Evolutionary conservation across 64 coral and sea anemone species (phyloP).

Genomic region (Acropora yongei): DNA sequence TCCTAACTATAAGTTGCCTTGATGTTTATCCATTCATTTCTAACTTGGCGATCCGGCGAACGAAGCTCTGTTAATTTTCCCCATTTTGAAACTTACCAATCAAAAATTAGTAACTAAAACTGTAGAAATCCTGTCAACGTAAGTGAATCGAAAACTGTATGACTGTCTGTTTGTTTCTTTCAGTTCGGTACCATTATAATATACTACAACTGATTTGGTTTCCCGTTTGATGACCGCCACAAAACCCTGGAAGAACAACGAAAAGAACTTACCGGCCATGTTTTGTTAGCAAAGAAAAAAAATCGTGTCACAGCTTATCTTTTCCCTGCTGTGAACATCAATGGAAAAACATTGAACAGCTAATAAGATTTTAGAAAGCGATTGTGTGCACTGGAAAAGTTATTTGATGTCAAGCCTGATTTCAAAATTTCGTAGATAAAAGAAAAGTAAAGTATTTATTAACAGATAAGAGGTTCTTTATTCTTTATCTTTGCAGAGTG

Average conservation of each 20-base stretch:
- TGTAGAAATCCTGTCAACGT: too few species aligned
- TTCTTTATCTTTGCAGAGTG: slow-evolving; percentile 13
- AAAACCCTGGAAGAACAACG: not conserved
- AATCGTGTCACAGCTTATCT: slow-evolving; percentile 35
- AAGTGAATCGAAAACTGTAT: too few species aligned
- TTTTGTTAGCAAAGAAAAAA: slow-evolving; percentile 21
- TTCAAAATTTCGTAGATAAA: slow-evolving; percentile 44
- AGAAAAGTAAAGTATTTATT: slow-evolving; percentile 38
- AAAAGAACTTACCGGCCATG: slow-evolving; percentile 15
- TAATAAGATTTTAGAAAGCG: slow-evolving; percentile 33
- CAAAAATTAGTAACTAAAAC: not conserved
- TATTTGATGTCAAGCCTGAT: slow-evolving; percentile 50
- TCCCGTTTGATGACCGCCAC: not conserved
- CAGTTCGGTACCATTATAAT: not conserved
- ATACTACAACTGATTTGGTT: slow-evolving; percentile 6
- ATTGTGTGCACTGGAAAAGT: slow-evolving; percentile 15
- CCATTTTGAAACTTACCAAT: too few species aligned
- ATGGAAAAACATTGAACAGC: slow-evolving; percentile 26
- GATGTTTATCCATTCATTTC: not conserved
- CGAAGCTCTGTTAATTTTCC: not conserved
- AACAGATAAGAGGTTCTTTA: slow-evolving; percentile 44
- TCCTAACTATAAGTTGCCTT: too few species aligned
- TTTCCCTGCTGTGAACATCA: slow-evolving; percentile 31
- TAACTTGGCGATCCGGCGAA: not conserved
- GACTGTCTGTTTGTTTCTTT: not conserved